A percentile compares a stretch with the other conserved stretches of the same genome.
Evolutionary conservation across 2,888 invertebrate species (phyloP).

Genomic region (Spicauda simplicius): DNA sequence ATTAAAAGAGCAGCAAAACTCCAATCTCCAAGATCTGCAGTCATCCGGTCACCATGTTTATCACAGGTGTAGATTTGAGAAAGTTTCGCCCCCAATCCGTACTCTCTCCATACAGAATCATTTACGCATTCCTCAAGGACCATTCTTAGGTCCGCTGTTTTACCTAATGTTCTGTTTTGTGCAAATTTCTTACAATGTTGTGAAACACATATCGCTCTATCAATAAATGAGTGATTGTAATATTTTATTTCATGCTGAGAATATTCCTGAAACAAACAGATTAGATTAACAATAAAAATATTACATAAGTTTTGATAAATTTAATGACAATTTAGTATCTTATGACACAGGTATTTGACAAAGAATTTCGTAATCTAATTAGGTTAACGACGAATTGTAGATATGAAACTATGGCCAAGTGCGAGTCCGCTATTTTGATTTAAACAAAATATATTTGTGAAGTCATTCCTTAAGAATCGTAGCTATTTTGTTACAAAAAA

Average conservation of each 20-base stretch:
- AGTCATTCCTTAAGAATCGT: too few species aligned
- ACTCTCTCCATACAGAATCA: conserved; percentile 35
- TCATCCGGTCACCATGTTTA: conserved; percentile 7
- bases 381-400: too few species aligned
- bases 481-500: too few species aligned
- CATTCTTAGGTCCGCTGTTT: conserved; percentile 22
- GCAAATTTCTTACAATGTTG: conserved; percentile 35
- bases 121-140: conserved; percentile 41
- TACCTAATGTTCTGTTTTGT: conserved; percentile 13
- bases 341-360: too few species aligned
- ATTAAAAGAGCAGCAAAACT: conserved; percentile 9
- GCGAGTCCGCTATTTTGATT: too few species aligned
- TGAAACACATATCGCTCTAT: conserved; percentile 42
- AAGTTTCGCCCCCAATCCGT: conserved; percentile 36
- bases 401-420: too few species aligned
- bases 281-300: neutral
- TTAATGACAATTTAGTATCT: too few species aligned
- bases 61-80: conserved; percentile 23
- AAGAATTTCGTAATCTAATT: too few species aligned
- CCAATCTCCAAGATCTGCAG: conserved; percentile 28
- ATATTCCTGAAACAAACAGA: conserved; percentile 40
- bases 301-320: too few species aligned
- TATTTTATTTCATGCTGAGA: conserved; percentile 38
- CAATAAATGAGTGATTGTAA: conserved; percentile 39
- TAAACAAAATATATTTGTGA: too few species aligned